These are phyloP conservation scores for Rhamphomyia laevipes DNA, from an alignment of 2,888 invertebrate genomes.

Conservation along the genomic window DNA sequence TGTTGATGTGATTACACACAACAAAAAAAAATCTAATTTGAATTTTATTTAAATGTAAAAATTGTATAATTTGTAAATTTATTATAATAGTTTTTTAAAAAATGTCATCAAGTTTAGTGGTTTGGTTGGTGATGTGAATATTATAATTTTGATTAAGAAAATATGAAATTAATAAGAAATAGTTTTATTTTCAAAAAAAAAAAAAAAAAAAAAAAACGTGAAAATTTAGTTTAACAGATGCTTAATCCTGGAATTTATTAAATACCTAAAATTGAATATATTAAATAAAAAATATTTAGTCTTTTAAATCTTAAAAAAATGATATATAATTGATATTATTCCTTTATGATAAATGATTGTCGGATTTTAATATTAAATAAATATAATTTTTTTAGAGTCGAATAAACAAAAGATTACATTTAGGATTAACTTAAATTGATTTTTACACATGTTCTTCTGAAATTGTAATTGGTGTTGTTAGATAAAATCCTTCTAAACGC, in stretches of 20 bases:
- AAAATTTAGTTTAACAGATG: slow-evolving; percentile 8
- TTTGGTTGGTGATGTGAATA: slow-evolving; percentile 10
- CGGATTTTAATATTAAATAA: slow-evolving; percentile 10
- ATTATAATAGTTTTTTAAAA: no score
- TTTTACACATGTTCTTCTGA: slow-evolving; percentile 34
- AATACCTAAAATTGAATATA: background rate
- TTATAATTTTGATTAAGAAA: slow-evolving; percentile 8
- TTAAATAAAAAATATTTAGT: background rate
- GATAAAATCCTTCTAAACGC: no score
- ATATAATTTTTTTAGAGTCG: slow-evolving; percentile 20
- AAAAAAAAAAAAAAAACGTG: no score
- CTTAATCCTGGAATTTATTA: no score
- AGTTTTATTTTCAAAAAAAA: no score
- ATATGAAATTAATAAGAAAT: no score
- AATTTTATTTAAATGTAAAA: slow-evolving; percentile 15
- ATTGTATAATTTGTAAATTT: no score
- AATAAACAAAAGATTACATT: slow-evolving; percentile 32
- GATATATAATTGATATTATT: slow-evolving; percentile 17
- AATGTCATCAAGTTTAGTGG: background rate
- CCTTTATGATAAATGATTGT: slow-evolving; percentile 18
- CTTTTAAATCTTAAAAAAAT: slow-evolving; percentile 7
- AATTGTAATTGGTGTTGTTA: slow-evolving; percentile 2
- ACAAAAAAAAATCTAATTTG: slow-evolving; percentile 13
- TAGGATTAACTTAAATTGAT: slow-evolving; percentile 29
- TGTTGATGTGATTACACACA: slow-evolving; percentile 4